These are phyloP conservation scores for Myotis vivesi DNA, from an alignment of 2,797 vertebrate species.

Conservation along the genomic window DNA sequence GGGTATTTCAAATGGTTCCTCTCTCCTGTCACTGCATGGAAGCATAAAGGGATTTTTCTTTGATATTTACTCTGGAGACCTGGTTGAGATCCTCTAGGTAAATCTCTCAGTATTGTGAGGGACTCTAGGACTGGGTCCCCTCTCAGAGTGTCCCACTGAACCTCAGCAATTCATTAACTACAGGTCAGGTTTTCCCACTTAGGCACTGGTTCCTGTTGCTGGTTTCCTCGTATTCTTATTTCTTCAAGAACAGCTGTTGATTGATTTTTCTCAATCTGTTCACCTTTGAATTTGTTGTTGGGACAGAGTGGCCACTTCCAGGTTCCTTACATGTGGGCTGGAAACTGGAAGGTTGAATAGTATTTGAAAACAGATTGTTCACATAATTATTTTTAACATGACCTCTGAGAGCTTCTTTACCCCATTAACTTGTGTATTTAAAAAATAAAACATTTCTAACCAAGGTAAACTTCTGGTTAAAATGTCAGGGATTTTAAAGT, in stretches of 20 bases:
- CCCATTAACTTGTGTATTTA: neutral
- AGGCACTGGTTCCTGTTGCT: neutral
- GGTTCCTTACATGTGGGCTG: neutral
- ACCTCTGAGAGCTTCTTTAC: neutral
- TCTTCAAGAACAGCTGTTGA: neutral
- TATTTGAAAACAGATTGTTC: constrained; percentile 29
- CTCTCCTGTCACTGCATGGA: neutral
- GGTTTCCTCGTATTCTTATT: neutral
- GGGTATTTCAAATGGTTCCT: neutral
- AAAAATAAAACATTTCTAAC: constrained; percentile 11
- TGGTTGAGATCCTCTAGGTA: neutral
- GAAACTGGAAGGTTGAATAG: neutral
- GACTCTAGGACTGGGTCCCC: neutral
- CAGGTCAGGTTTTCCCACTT: neutral
- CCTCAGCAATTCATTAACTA: neutral
- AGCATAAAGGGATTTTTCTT: neutral
- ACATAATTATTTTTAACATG: constrained; percentile 13
- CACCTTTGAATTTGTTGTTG: neutral
- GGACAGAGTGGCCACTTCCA: neutral
- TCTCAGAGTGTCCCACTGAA: neutral
- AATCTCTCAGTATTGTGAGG: neutral
- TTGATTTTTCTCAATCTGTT: neutral
- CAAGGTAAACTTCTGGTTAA: constrained; percentile 6
- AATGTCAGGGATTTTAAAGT: neutral
- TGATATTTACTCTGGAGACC: neutral